These are phyloP conservation scores for Eupithecia vulgata DNA, from an alignment of 2,888 invertebrate genomes.

Conservation along the genomic window DNA sequence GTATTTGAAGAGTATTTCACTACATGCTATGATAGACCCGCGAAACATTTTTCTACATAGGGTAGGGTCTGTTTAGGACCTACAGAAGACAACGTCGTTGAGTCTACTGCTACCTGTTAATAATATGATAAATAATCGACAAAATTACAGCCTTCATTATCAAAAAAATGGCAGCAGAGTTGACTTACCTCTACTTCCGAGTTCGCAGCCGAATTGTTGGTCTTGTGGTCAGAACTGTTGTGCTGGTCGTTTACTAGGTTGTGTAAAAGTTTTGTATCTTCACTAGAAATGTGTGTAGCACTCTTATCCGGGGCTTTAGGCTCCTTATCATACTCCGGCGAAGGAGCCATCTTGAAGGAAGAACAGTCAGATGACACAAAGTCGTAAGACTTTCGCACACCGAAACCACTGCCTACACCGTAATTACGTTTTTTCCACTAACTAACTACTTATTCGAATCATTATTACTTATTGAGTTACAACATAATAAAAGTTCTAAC, in stretches of 20 bases:
- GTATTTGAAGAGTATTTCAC: neutral
- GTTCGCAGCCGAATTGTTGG: slow-evolving; percentile 63
- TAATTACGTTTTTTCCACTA: slow-evolving; percentile 61
- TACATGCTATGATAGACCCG: slow-evolving; percentile 4
- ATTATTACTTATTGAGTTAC: slow-evolving; percentile 66
- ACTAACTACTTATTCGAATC: slow-evolving; percentile 72
- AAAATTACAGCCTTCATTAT: slow-evolving; percentile 49
- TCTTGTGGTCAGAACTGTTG: slow-evolving; percentile 71
- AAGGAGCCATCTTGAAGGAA: slow-evolving; percentile 90
- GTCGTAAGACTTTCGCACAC: slow-evolving; percentile 82
- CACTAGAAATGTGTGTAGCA: slow-evolving; percentile 68
- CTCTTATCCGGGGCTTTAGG: slow-evolving; percentile 90
- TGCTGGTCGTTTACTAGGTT: slow-evolving; percentile 73
- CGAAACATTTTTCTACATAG: slow-evolving; percentile 10
- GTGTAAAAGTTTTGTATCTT: slow-evolving; percentile 79
- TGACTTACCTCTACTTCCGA: slow-evolving; percentile 77
- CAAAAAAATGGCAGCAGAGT: slow-evolving; percentile 66
- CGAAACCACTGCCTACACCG: slow-evolving; percentile 69
- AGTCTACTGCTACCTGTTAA: slow-evolving; percentile 11
- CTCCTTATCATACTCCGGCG: slow-evolving; percentile 90
- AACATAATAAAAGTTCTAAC: slow-evolving; percentile 72
- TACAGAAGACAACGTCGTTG: slow-evolving; percentile 15
- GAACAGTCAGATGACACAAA: slow-evolving; percentile 84
- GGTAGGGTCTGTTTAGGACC: slow-evolving; percentile 16
- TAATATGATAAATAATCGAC: slow-evolving; percentile 38